phyloP scores from a whole-genome alignment of 2,113 vertebrate species.

The Choloepus hoffmanni region DNA sequence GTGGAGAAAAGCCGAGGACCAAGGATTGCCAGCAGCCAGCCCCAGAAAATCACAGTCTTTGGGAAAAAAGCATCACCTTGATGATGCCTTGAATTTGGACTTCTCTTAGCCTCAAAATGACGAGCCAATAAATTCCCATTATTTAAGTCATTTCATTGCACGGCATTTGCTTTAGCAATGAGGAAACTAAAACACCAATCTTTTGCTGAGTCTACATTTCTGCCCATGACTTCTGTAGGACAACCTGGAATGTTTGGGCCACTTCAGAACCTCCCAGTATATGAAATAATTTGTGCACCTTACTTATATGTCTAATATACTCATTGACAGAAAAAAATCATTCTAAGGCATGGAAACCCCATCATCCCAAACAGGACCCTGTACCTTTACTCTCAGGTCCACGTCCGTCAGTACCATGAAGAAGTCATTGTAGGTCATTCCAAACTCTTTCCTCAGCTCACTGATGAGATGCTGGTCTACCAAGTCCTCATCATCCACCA shows the following conservation, averaged over 20 bases:
- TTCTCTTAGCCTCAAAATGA: no score
- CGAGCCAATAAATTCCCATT: no score
- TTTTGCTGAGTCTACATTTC: constrained; percentile 26
- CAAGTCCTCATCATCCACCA: constrained; percentile 94
- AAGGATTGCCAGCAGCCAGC: no score
- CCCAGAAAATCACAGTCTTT: no score
- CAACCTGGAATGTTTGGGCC: background rate
- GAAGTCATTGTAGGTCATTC: constrained; percentile 97
- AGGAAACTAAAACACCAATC: background rate
- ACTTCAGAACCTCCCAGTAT: constrained; percentile 13
- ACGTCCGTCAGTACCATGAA: constrained; percentile 97
- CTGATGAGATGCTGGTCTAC: constrained; percentile 95
- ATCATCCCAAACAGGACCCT: background rate
- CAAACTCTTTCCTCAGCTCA: constrained; percentile 95
- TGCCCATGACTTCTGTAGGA: constrained; percentile 12
- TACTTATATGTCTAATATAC: background rate
- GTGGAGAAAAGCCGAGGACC: no score
- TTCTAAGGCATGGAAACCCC: background rate
- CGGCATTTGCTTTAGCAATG: no score
- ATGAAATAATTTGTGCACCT: constrained; percentile 18
- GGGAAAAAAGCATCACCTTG: no score
- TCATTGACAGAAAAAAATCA: background rate
- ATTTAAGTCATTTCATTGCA: no score
- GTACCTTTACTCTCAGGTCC: constrained; percentile 96
- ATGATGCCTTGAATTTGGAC: no score